phyloP scores from a whole-genome alignment of 1,140 invertebrate genomes.

The Plutomurus gul region DNA sequence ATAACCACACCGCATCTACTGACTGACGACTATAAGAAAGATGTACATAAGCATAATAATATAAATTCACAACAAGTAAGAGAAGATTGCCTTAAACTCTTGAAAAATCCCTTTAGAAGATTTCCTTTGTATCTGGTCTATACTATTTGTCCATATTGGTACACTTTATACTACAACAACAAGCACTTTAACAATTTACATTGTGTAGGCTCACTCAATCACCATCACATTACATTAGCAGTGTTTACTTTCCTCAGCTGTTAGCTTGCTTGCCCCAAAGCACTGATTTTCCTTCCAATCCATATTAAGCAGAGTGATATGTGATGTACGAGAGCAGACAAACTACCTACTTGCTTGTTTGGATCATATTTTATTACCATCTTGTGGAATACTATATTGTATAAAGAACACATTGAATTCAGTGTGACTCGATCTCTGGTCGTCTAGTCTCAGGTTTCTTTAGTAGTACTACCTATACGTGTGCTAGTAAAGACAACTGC shows the following conservation, averaged over 20 bases:
- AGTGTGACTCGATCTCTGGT: no score
- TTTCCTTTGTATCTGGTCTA: neutral
- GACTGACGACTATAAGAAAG: neutral
- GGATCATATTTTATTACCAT: neutral
- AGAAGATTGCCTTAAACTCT: neutral
- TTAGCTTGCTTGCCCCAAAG: conserved; percentile 17
- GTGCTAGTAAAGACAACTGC: neutral
- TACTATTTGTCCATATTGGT: conserved; percentile 19
- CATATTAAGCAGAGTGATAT: conserved; percentile 14
- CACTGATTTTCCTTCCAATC: conserved; percentile 17
- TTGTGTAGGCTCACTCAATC: conserved; percentile 26
- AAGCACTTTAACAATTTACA: conserved; percentile 17
- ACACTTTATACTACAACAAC: neutral
- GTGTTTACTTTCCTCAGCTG: conserved; percentile 18
- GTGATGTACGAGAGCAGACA: conserved; percentile 8
- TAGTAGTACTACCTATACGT: neutral
- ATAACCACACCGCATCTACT: neutral
- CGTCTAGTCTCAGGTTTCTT: neutral
- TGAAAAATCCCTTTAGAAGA: conserved; percentile 2
- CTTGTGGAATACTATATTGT: neutral
- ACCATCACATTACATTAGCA: conserved; percentile 25
- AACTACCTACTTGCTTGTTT: neutral
- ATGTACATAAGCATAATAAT: neutral
- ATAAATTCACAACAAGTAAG: neutral
- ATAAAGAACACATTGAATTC: neutral